phyloP scores from a whole-genome alignment of 2,888 invertebrate genomes.

The Lucinisca nassula region DNA sequence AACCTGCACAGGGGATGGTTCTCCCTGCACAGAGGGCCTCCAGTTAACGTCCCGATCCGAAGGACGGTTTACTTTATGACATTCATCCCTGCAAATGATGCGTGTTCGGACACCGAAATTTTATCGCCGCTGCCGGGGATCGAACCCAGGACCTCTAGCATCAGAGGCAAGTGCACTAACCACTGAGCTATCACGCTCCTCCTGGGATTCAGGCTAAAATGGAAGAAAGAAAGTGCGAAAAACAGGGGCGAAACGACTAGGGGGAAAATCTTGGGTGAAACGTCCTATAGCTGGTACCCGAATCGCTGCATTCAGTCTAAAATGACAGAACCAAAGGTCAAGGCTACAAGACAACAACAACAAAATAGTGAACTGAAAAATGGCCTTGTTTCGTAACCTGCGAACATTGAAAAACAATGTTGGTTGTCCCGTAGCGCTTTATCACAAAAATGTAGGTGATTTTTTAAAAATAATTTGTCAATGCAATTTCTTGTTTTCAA shows the following conservation, averaged over 20 bases:
- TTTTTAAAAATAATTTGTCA: background rate
- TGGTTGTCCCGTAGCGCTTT: slow-evolving; percentile 72
- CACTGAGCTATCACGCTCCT: no score
- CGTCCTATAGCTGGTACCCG: background rate
- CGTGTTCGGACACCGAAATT: no score
- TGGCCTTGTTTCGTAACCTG: slow-evolving; percentile 80
- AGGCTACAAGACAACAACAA: background rate
- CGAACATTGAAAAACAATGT: slow-evolving; percentile 68
- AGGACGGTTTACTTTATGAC: no score
- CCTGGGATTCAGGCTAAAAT: background rate
- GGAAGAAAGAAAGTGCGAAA: background rate
- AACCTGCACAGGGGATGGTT: no score
- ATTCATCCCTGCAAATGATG: no score
- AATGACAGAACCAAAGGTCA: background rate
- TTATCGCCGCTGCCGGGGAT: no score
- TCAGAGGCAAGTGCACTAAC: no score
- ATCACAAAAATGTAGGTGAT: slow-evolving; percentile 84
- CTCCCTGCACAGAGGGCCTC: no score
- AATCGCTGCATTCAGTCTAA: no score
- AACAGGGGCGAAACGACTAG: background rate
- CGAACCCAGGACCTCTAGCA: no score
- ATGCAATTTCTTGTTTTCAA: background rate
- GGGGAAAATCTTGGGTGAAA: background rate
- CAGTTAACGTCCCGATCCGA: no score
- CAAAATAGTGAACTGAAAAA: no score